Base-by-base conservation (phyloP, 2,888 invertebrate species). In the Cacoxenus indagator region DNA sequence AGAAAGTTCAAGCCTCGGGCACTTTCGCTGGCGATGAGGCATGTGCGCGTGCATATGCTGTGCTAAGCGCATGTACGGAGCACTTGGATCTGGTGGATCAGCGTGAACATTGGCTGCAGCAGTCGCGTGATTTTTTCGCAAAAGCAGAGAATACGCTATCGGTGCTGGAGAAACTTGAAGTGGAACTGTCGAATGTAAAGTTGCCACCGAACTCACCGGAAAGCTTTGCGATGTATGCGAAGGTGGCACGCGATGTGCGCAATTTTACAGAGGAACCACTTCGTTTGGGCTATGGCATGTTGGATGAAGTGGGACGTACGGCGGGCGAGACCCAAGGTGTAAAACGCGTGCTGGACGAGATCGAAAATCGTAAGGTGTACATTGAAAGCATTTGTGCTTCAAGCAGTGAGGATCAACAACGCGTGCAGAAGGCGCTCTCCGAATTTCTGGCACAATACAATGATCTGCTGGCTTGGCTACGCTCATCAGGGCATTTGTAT, bases 121-220 rank as follows among this genome's bases (percentile, higher is more conserved):
- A 91, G 80, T 91, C 94, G 1, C 91, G 93, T 64, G 90, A 91
- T 27, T 95, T 95, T 90, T 95, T 94, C 88, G 72, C 91, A 91
- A 90, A 91, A 90, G 89, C 95, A 91, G 89, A 89, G 87, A 86
- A 94, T 91, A 94, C 93, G 51, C 88, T 93, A 62, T 91, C 90
- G 62, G 93, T 93, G 83, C 87, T 95, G 76, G 93, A 94, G 83
- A 93, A 94, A 84, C 88, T 95, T 29, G 94, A 95, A 88, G 91
- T 92, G 75, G 93, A 94, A 84, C 83, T 94, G 73, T 91, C 91
- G 59, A 91, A 91, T 59, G 90, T 91, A 57, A 92, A 92, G 78
- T 86, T 92, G 82, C 88, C 90, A 57, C 88, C 90, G 57, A 92
- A 92, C 70, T 92, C 93, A n/a, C 88, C 91, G 1, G 91, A 92